Conservation (phyloP, 2,888 invertebrate genomes). For the Emmelina monodactyla region DNA sequence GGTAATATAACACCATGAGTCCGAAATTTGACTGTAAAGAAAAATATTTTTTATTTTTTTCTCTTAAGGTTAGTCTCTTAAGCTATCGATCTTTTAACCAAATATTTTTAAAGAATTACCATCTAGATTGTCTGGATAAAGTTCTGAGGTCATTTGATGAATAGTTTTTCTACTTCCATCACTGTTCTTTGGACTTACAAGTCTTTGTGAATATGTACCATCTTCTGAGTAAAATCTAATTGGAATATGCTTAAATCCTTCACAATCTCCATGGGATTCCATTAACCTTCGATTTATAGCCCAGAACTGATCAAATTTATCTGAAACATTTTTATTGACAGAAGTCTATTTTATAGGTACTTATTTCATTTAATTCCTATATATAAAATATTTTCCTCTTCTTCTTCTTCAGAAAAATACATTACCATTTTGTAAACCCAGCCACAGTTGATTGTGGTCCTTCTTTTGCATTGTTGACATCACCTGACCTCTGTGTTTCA, state of each 20-base stretch:
- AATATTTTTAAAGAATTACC: too few relatives aligned
- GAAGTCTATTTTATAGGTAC: not conserved
- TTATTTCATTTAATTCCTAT: conserved; percentile 9
- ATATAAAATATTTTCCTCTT: too few relatives aligned
- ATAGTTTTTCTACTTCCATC: conserved; percentile 78
- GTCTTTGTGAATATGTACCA: conserved; percentile 75
- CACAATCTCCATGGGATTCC: conserved; percentile 83
- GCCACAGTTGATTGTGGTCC: conserved; percentile 96
- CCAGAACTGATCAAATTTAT: conserved; percentile 99
- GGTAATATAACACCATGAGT: conserved; percentile 93
- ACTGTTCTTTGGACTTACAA: conserved; percentile 77
- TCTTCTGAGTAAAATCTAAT: conserved; percentile 82
- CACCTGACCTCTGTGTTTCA: conserved; percentile 92
- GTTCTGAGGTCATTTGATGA: conserved; percentile 73
- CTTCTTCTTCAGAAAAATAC: too few relatives aligned
- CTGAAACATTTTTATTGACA: conserved; percentile 49
- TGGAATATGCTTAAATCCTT: conserved; percentile 89
- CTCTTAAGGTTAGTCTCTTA: not conserved
- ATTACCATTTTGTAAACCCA: conserved; percentile 92
- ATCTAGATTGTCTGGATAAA: conserved; percentile 67
- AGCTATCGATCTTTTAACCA: too few relatives aligned
- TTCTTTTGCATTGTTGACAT: conserved; percentile 94
- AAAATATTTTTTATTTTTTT: conserved; percentile 27
- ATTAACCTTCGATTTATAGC: conserved; percentile 94
- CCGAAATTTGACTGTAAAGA: conserved; percentile 70